Conservation (phyloP, 2,113 vertebrate species). For the Passer montanus region DNA sequence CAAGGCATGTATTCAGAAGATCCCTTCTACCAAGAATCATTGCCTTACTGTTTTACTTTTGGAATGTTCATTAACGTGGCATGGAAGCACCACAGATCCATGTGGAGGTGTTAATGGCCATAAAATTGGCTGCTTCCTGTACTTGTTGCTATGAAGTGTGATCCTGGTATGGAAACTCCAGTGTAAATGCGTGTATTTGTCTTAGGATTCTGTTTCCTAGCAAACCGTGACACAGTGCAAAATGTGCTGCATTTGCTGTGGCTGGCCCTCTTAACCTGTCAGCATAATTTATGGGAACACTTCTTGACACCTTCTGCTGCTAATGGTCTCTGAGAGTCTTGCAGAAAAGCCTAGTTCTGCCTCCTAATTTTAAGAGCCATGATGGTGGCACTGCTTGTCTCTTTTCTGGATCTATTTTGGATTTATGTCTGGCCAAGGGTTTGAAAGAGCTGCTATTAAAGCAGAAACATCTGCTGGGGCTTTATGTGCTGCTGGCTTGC, state of each 20-base stretch:
- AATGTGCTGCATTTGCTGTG: background rate
- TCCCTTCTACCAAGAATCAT: background rate
- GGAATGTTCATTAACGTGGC: background rate
- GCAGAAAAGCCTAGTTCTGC: slow-evolving; percentile 23
- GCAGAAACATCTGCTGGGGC: slow-evolving; percentile 29
- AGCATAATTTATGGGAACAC: background rate
- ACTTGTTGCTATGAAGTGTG: background rate
- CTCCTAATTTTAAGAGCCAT: slow-evolving; percentile 38
- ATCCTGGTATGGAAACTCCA: slow-evolving; percentile 4
- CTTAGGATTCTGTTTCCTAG: slow-evolving; percentile 18
- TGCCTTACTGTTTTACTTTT: background rate
- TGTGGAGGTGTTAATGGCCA: background rate
- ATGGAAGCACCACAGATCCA: background rate
- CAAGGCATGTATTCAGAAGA: background rate
- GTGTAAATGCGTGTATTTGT: background rate
- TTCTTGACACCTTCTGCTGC: background rate
- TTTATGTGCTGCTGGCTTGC: background rate
- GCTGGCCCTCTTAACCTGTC: background rate
- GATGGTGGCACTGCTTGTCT: slow-evolving; percentile 36
- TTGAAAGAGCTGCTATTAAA: slow-evolving; percentile 33
- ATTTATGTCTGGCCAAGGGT: slow-evolving; percentile 11
- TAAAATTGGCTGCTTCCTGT: background rate
- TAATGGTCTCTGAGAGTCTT: background rate
- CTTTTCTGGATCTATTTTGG: slow-evolving; percentile 16
- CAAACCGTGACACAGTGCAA: background rate